Evolutionary conservation across 2,113 vertebrate species (phyloP), one percentile per base, ranked within the genome.

Genomic region (Heloderma charlesbogerti): DNA sequence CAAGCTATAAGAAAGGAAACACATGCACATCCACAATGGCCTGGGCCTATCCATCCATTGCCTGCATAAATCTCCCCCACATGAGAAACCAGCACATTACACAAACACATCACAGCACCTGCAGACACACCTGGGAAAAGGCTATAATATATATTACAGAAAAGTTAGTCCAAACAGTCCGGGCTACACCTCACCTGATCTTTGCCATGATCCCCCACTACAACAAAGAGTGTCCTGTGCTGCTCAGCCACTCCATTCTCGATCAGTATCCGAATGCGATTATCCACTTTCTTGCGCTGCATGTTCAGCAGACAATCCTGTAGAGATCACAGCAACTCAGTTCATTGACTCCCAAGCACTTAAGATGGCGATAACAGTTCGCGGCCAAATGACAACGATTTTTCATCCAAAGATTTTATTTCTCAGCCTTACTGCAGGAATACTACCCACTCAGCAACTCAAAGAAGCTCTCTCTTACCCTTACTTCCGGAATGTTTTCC

Each of bases 191-290:
- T 94, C 88, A 99, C 99, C 99, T 99, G 99, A 94, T 99, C 99
- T 97, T 98, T 98, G 6, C 98, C 98, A 43, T 97, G 98, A 94
- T 99, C 99, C 1, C 99, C 99, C 1, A 99, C 99, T 72, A 99
- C 96, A 81, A 99, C 98, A 93, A 99, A 99, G 88, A 99, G 96
- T 63, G 97, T 97, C 3, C 99, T 98, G 84, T 99, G 98, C 75
- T 97, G 96, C 94, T 98, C 95, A 4, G 98, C 94, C 54, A 99
- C 97, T 18, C 99, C 99, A 94, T 99, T 99, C 97, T 99, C 99
- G n/a, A 99, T 99, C 92, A 99, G 98, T 34, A 99, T 98, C 8
- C 99, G 98, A 88, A 99, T 98, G 48, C 99, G 98, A 95, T 99
- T 99, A 92, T 99, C 99, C 7, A 99, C 97, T 94, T 99, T 99